A percentile compares a stretch with the other conserved stretches of the same genome.
phyloP scores from a whole-genome alignment of 1,140 invertebrate genomes.

The Riptortus pedestris region DNA sequence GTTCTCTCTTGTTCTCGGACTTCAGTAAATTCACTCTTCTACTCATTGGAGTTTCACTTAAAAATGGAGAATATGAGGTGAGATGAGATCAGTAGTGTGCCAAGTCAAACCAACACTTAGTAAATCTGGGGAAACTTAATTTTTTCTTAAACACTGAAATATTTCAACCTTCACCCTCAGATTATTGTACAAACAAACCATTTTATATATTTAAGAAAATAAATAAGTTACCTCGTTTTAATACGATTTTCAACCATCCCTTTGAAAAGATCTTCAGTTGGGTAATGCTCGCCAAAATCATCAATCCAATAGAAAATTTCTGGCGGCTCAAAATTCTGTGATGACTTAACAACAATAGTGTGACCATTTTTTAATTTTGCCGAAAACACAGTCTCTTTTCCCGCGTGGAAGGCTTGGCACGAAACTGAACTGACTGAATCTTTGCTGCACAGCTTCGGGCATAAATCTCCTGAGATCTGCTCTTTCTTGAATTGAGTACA shows the following conservation, averaged over 20 bases:
- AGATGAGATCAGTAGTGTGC: no score
- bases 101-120: no score
- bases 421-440: slow-evolving; percentile 42
- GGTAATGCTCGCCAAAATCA: slow-evolving; percentile 39
- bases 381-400: slow-evolving; percentile 48
- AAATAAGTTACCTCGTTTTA: slow-evolving; percentile 2
- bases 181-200: no score
- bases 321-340: slow-evolving; percentile 27
- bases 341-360: slow-evolving; percentile 46
- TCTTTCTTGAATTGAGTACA: slow-evolving; percentile 43
- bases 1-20: no score
- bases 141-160: no score
- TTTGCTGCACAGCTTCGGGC: slow-evolving; percentile 44
- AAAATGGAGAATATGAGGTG: no score
- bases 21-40: no score
- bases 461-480: slow-evolving; percentile 45
- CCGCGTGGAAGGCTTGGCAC: slow-evolving; percentile 45
- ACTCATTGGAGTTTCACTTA: no score
- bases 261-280: slow-evolving; percentile 43
- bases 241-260: slow-evolving; percentile 29
- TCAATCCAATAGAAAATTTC: slow-evolving; percentile 40
- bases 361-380: slow-evolving; percentile 42
- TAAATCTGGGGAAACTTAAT: no score
- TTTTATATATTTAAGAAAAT: neutral
- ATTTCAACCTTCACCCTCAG: no score